These are phyloP conservation scores for Coleophora flavipennella DNA, from an alignment of 2,888 invertebrate genomes.

Conservation along the genomic window DNA sequence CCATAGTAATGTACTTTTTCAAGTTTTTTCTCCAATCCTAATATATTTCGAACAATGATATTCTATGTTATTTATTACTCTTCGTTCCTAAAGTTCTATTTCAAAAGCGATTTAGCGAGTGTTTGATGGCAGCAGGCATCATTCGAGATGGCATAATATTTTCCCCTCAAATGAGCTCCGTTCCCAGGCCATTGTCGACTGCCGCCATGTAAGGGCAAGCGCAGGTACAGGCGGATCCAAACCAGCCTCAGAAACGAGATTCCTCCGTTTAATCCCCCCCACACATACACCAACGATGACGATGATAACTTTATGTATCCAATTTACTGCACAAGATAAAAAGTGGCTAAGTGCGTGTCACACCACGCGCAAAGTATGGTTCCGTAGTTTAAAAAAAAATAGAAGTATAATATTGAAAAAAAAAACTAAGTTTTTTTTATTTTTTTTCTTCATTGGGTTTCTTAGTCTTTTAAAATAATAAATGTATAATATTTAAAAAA, in stretches of 20 bases:
- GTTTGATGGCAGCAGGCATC: conserved; percentile 13
- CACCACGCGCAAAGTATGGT: too few relatives aligned
- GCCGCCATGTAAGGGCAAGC: conserved; percentile 53
- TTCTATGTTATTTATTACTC: conserved; percentile 8
- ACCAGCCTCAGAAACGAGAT: conserved; percentile 25
- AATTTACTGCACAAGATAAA: conserved; percentile 10
- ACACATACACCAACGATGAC: conserved; percentile 5
- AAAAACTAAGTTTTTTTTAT: too few relatives aligned
- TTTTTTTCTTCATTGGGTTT: too few relatives aligned
- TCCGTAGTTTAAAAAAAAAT: too few relatives aligned
- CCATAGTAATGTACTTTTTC: conserved; percentile 21
- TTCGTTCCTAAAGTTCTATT: conserved; percentile 38
- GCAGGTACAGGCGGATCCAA: conserved; percentile 55
- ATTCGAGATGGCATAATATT: conserved; percentile 53
- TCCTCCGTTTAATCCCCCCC: conserved; percentile 28
- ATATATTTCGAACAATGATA: too few relatives aligned
- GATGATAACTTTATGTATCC: conserved; percentile 15
- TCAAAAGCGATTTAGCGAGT: conserved; percentile 59
- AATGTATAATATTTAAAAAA: too few relatives aligned
- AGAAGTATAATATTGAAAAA: too few relatives aligned
- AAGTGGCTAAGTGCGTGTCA: too few relatives aligned
- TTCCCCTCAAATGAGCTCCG: conserved; percentile 68
- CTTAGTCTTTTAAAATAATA: too few relatives aligned
- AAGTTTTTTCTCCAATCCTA: conserved; percentile 28
- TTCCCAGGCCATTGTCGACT: conserved; percentile 69